Percentiles rank a stretch among this genome's conserved stretches.
Conservation (phyloP, 2,797 vertebrate species). For the Sarcoramphus papa region DNA sequence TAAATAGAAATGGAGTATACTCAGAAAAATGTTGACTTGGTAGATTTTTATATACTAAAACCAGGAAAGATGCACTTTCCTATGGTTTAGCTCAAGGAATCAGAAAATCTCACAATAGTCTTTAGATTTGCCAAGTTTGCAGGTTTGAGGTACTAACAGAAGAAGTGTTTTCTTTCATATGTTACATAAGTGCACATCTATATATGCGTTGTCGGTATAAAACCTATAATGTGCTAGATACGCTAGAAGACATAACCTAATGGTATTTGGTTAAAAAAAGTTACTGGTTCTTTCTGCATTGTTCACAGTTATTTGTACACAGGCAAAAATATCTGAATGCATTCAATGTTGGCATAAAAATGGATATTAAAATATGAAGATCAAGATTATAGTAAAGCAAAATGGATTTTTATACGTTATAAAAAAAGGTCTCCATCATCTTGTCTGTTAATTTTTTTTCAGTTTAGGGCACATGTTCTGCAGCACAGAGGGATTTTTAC, state of each 20-base stretch:
- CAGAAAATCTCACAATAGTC: background rate
- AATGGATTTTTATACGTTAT: background rate
- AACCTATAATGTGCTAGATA: background rate
- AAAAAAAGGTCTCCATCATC: background rate
- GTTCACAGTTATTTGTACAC: background rate
- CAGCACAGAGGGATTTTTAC: background rate
- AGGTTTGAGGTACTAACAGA: background rate
- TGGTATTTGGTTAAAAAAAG: background rate
- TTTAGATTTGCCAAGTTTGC: background rate
- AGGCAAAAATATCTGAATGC: background rate
- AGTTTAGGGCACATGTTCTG: background rate
- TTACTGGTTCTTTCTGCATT: background rate
- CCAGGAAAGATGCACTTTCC: background rate
- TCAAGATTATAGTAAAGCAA: background rate
- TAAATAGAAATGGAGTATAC: background rate
- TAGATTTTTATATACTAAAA: background rate
- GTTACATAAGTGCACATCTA: background rate
- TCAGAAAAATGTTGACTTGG: fast-evolving
- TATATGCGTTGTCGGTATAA: background rate
- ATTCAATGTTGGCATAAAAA: background rate
- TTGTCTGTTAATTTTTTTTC: background rate
- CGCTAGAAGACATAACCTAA: background rate
- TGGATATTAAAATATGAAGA: background rate
- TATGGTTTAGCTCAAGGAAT: background rate
- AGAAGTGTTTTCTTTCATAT: background rate